Evolutionary conservation across 2,113 vertebrate species (phyloP).

Genomic region (Percina caprodes): DNA sequence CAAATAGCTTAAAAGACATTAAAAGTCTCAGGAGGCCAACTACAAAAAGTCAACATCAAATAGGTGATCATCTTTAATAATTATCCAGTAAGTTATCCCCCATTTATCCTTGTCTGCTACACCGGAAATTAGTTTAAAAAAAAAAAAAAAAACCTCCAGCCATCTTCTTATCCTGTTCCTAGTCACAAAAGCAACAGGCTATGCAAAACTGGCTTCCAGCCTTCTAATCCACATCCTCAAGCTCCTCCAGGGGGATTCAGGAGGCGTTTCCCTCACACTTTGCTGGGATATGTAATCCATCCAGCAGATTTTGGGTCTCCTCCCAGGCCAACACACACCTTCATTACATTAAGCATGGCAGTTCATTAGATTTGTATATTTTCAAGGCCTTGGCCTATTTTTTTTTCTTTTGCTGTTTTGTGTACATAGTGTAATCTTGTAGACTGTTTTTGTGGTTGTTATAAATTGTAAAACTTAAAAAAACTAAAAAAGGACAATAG

Average conservation of each 20-base stretch:
- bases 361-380: too few relatives aligned
- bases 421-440: too few relatives aligned
- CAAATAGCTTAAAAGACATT: too few relatives aligned
- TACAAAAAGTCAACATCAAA: neutral
- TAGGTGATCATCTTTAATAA: neutral
- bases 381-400: too few relatives aligned
- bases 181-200: neutral
- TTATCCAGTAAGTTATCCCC: neutral
- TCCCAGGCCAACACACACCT: neutral
- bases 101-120: neutral
- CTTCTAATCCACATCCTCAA: neutral
- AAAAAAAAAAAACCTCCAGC: neutral
- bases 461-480: too few relatives aligned
- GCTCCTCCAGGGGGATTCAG: conserved; percentile 1
- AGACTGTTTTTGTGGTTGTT: too few relatives aligned
- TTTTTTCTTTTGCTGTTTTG: too few relatives aligned
- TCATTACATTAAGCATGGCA: too few relatives aligned
- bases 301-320: neutral
- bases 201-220: neutral
- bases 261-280: neutral
- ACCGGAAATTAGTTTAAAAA: neutral
- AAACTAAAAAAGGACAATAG: neutral
- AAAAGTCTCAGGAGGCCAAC: neutral
- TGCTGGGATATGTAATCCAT: conserved; percentile 6
- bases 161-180: neutral